Evolutionary conservation across 2,888 invertebrate species (phyloP).

Genomic region (Tachina fera): DNA sequence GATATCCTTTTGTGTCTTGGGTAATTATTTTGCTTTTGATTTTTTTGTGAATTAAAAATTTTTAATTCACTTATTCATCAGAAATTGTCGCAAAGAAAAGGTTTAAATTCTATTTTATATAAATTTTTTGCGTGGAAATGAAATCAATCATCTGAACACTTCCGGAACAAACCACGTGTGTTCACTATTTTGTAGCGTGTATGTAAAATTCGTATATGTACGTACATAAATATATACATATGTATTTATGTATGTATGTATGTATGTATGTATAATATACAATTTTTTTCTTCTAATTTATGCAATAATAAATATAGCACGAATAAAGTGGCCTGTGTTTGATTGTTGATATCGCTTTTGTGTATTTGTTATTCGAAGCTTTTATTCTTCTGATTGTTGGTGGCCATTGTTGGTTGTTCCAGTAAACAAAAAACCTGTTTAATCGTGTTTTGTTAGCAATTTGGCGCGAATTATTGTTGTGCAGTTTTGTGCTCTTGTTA

Average conservation of each 20-base stretch:
- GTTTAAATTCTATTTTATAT: background rate
- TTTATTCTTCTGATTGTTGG: background rate
- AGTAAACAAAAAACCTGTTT: constrained; percentile 56
- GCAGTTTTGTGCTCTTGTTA: background rate
- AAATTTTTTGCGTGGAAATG: background rate
- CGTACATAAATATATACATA: too few species aligned
- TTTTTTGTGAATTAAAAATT: background rate
- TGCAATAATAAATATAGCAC: constrained; percentile 48
- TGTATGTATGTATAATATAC: too few species aligned
- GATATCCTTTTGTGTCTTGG: too few species aligned
- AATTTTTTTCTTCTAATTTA: constrained; percentile 44
- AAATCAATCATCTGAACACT: constrained; percentile 1
- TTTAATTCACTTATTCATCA: too few species aligned
- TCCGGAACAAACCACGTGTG: constrained; percentile 29
- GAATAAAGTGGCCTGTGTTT: constrained; percentile 14
- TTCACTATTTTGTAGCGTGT: constrained; percentile 8
- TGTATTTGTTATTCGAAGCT: background rate
- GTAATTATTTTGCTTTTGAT: too few species aligned
- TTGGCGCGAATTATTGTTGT: constrained; percentile 55
- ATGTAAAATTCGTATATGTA: background rate
- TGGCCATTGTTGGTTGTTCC: background rate
- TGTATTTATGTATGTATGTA: too few species aligned
- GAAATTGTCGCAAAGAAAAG: background rate
- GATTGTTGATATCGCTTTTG: background rate
- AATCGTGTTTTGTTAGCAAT: constrained; percentile 32